Conservation (phyloP, 2,113 vertebrate genomes). For the Anthoscopus minutus region DNA sequence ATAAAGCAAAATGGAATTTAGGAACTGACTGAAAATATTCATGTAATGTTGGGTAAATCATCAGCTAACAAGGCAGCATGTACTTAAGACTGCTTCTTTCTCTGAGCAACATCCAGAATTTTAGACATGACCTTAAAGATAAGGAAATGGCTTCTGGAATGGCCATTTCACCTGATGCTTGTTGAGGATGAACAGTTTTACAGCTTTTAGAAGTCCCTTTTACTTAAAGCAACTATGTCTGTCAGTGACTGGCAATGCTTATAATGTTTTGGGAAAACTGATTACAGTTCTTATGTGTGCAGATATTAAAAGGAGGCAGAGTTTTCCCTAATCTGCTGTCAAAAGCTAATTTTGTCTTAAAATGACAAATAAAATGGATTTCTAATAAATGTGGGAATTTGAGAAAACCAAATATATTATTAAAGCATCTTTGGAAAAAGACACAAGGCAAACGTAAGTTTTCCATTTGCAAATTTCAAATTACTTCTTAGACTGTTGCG, state of each 20-base stretch:
- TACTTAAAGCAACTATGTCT: neutral
- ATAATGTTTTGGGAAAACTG: neutral
- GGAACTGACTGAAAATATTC: neutral
- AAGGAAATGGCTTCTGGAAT: neutral
- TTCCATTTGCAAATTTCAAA: neutral
- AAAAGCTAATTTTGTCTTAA: slow-evolving; percentile 29
- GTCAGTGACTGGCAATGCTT: neutral
- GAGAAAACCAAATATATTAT: neutral
- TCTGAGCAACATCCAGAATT: neutral
- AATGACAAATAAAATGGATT: slow-evolving; percentile 2
- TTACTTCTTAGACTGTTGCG: neutral
- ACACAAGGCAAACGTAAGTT: neutral
- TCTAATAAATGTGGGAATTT: neutral
- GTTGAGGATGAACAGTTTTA: neutral
- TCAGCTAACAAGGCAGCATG: neutral
- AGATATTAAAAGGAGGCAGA: neutral
- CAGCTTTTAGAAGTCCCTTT: neutral
- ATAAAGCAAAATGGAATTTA: neutral
- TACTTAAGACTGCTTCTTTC: neutral
- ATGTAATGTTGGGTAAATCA: neutral
- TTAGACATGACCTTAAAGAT: neutral
- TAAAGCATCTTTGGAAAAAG: neutral
- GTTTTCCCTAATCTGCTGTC: neutral
- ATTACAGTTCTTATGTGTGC: neutral
- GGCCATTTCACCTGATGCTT: neutral